These are phyloP conservation scores for Heliconius hewitsoni DNA, from an alignment of 1,140 invertebrate species.

Conservation along the genomic window DNA sequence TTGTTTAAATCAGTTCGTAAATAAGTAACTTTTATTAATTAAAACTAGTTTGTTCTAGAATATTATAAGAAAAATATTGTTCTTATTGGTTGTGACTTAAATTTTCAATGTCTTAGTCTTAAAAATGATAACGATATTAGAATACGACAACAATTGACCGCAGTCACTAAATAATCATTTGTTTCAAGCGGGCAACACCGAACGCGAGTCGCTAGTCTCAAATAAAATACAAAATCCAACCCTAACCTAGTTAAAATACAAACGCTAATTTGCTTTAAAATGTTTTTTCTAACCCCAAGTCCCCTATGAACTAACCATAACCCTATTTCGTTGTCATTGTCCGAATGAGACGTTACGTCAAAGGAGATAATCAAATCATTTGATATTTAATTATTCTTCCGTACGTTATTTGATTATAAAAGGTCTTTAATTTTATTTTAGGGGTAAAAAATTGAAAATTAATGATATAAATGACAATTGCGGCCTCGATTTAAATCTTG, in stretches of 20 bases:
- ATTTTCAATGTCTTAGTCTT: too few relatives aligned
- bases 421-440: background rate
- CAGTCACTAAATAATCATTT: too few relatives aligned
- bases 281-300: background rate
- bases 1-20: too few relatives aligned
- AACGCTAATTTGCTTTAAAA: background rate
- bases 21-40: too few relatives aligned
- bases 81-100: too few relatives aligned
- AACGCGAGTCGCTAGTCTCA: background rate
- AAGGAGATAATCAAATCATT: conserved; percentile 4
- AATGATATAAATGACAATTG: too few relatives aligned
- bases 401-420: background rate
- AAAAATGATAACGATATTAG: too few relatives aligned
- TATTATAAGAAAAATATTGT: too few relatives aligned
- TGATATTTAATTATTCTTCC: background rate
- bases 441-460: background rate
- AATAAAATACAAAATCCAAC: background rate
- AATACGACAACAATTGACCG: too few relatives aligned
- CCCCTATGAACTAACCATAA: background rate
- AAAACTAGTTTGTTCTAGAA: too few relatives aligned
- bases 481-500: too few relatives aligned
- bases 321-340: conserved; percentile 3
- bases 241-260: background rate
- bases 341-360: background rate
- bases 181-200: too few relatives aligned